A percentile compares a stretch with the other conserved stretches of the same genome.
phyloP scores from a whole-genome alignment of 1,140 invertebrate species.

The Cydia splendana region DNA sequence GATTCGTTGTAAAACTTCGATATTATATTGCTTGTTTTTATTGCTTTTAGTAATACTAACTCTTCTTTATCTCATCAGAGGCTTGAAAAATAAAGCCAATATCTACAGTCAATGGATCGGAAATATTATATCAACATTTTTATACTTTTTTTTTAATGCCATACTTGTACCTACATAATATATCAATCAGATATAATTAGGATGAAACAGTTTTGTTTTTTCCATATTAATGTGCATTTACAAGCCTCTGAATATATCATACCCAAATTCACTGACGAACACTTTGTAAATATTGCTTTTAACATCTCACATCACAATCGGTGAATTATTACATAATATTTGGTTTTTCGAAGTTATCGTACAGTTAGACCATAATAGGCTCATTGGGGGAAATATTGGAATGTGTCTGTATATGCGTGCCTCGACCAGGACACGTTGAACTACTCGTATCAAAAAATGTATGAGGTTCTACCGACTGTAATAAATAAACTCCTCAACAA shows the following conservation, averaged over 20 bases:
- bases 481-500: too few species aligned
- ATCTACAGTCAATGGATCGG: background rate
- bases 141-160: background rate
- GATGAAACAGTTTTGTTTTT: background rate
- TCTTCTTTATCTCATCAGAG: background rate
- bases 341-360: too few species aligned
- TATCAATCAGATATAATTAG: background rate
- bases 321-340: too few species aligned
- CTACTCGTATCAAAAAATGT: background rate
- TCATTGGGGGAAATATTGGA: background rate
- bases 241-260: background rate
- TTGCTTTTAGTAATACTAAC: conserved; percentile 18
- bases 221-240: background rate
- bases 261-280: background rate
- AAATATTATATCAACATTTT: background rate
- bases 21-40: conserved; percentile 46
- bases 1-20: conserved; percentile 65
- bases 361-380: too few species aligned
- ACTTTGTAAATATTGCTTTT: conserved; percentile 23
- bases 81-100: conserved; percentile 1
- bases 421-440: background rate
- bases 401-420: background rate
- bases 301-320: conserved; percentile 3
- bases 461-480: too few species aligned
- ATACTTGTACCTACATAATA: background rate